phyloP scores from a whole-genome alignment of 2,797 vertebrate genomes.

The Xenops minutus region DNA sequence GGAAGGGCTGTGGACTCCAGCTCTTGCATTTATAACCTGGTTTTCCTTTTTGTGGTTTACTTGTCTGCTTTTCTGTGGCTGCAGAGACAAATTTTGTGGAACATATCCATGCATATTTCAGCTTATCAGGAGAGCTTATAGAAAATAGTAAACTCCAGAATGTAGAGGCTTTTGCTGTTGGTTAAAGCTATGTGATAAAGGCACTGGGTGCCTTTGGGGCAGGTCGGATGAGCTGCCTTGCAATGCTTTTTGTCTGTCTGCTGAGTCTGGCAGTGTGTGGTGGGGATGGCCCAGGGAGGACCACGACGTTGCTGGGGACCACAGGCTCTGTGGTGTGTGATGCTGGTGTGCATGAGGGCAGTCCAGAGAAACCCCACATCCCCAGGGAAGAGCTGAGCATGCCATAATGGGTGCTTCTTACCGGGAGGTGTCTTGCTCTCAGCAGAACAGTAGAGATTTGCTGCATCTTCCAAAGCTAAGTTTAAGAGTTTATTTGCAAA shows the following conservation, averaged over 20 bases:
- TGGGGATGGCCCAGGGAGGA: background rate
- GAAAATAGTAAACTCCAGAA: accelerated
- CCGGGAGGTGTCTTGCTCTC: background rate
- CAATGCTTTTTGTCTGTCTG: accelerated
- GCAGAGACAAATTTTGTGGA: background rate
- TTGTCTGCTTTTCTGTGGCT: background rate
- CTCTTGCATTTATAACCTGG: background rate
- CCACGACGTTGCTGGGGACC: accelerated
- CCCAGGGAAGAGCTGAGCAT: accelerated
- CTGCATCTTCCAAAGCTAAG: conserved; percentile 4
- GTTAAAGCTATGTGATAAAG: background rate
- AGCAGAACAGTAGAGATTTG: background rate
- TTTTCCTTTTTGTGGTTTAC: background rate
- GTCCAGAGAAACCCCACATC: accelerated
- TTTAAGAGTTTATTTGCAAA: background rate
- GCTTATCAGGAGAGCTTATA: background rate
- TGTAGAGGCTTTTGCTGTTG: background rate
- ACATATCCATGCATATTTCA: accelerated
- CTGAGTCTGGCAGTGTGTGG: background rate
- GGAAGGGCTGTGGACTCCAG: background rate
- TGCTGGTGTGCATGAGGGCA: background rate
- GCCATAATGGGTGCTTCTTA: accelerated
- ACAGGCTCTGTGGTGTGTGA: accelerated
- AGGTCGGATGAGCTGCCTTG: background rate
- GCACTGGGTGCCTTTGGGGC: background rate